Evolutionary conservation across 2,113 vertebrate species (phyloP).

Genomic region (Xenopus laevis): DNA sequence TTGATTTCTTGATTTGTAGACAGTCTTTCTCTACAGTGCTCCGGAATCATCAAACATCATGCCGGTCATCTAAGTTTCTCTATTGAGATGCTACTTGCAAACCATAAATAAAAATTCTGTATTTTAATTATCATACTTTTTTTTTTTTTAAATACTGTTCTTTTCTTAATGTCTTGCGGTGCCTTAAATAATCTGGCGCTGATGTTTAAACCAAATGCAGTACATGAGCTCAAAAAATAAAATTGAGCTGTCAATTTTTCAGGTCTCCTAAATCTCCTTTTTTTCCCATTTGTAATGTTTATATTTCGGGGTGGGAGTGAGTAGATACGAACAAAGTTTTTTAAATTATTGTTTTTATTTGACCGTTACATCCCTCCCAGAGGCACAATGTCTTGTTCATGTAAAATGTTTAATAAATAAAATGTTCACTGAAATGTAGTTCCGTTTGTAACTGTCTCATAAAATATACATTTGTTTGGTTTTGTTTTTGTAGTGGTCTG

Average conservation of each 20-base stretch:
- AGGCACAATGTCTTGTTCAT: constrained; percentile 30
- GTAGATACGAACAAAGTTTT: constrained; percentile 16
- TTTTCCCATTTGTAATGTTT: constrained; percentile 1
- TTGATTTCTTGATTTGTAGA: not conserved
- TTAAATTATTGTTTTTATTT: constrained; percentile 38
- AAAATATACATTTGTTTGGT: too few relatives aligned
- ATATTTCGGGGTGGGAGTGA: constrained; percentile 3
- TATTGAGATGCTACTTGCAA: not conserved
- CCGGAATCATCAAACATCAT: too few relatives aligned
- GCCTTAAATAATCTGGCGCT: constrained; percentile 34
- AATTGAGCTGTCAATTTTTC: constrained; percentile 2
- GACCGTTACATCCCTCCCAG: not conserved
- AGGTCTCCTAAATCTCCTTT: constrained; percentile 17
- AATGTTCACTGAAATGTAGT: constrained; percentile 7
- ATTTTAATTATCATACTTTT: not conserved
- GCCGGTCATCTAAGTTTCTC: not conserved
- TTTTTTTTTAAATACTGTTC: not conserved
- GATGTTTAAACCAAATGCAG: constrained; percentile 31
- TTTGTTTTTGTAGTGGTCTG: too few relatives aligned
- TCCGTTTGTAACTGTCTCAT: too few relatives aligned
- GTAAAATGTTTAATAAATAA: constrained; percentile 44
- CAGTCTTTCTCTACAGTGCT: not conserved
- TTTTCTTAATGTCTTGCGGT: not conserved
- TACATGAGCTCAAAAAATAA: not conserved
- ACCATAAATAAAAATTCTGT: not conserved